These are phyloP conservation scores for Microplitis manilae DNA, from an alignment of 2,888 invertebrate genomes.

Conservation along the genomic window DNA sequence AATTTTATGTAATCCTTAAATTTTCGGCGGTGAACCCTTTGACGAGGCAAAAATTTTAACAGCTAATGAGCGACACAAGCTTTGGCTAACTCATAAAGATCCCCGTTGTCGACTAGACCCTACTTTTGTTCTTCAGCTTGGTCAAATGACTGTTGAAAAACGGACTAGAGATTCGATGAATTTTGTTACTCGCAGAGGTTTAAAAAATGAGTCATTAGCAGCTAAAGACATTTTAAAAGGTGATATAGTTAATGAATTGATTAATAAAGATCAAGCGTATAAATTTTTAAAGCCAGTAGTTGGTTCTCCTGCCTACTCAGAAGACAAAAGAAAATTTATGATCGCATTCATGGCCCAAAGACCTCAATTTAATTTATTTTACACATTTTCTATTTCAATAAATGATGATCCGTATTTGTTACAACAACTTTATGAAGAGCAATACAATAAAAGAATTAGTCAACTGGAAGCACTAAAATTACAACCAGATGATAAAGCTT, in stretches of 20 bases:
- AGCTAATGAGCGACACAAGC: neutral
- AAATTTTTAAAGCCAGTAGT: slow-evolving; percentile 13
- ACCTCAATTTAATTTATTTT: neutral
- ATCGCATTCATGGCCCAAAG: slow-evolving; percentile 6
- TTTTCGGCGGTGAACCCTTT: neutral
- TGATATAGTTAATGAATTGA: neutral
- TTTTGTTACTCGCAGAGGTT: no score
- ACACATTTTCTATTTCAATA: neutral
- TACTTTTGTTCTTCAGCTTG: no score
- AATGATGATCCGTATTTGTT: neutral
- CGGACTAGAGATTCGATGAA: no score
- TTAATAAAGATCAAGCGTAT: slow-evolving; percentile 1
- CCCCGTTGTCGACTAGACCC: neutral
- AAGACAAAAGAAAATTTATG: slow-evolving; percentile 12
- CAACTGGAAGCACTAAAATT: neutral
- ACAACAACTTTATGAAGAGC: slow-evolving; percentile 15
- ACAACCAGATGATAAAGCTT: neutral
- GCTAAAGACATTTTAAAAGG: neutral
- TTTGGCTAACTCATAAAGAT: neutral
- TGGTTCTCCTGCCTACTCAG: slow-evolving; percentile 5
- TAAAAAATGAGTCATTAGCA: neutral
- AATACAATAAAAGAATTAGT: neutral
- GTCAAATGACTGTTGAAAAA: no score
- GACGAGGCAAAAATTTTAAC: neutral
- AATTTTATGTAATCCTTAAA: neutral